Conservation (phyloP, 1,140 invertebrate species). For the Radopholus similis region DNA sequence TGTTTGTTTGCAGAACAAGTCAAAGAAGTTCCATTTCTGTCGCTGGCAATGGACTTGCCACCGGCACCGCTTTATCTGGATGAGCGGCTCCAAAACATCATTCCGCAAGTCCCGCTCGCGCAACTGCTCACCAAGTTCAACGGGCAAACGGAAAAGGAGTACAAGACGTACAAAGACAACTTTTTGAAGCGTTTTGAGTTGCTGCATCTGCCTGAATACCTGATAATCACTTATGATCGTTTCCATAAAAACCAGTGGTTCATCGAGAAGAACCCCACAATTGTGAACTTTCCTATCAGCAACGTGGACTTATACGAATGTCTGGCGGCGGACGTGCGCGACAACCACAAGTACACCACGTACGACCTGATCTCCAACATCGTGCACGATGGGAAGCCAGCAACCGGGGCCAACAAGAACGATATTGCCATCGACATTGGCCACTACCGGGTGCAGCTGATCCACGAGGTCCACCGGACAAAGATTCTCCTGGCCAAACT, state of each 20-base stretch:
- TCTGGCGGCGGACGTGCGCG: constrained; percentile 65
- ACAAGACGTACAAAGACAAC: constrained; percentile 98
- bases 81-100: constrained; percentile 51
- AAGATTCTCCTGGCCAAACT: constrained; percentile 10
- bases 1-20: constrained; percentile 40
- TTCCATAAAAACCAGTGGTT: constrained; percentile 99
- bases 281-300: constrained; percentile 97
- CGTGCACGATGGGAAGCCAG: constrained; percentile 91
- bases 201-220: constrained; percentile 85
- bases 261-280: constrained; percentile 97
- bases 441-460: constrained; percentile 88
- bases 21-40: constrained; percentile 43
- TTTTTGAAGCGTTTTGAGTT: constrained; percentile 95
- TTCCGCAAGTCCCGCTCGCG: constrained; percentile 76
- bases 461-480: constrained; percentile 77
- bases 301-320: constrained; percentile 97
- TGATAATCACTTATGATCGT: constrained; percentile 89
- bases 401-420: constrained; percentile 13
- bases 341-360: constrained; percentile 74
- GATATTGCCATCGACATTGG: constrained; percentile 63
- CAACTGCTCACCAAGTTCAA: constrained; percentile 91
- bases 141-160: constrained; percentile 85
- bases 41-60: constrained; percentile 41
- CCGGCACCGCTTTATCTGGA: constrained; percentile 47
- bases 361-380: constrained; percentile 97